Percentiles rank a stretch among this genome's conserved stretches.
Conservation (phyloP, 2,113 vertebrate species). For the Antigone vipio region DNA sequence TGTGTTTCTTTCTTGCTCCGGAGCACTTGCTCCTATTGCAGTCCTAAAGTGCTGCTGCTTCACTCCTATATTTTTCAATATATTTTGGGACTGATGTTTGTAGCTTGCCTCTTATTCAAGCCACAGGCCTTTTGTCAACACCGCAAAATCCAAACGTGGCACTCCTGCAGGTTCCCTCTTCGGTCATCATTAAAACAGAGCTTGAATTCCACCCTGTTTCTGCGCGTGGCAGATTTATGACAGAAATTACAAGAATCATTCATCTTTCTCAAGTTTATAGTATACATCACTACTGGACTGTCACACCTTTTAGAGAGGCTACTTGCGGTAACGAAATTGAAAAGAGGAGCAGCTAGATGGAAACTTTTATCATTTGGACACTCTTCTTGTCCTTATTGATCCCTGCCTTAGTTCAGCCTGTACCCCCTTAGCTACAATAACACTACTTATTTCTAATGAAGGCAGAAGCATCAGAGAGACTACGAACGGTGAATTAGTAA, state of each 20-base stretch:
- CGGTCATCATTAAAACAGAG: background rate
- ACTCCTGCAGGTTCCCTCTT: background rate
- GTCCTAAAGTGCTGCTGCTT: background rate
- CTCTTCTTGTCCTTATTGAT: background rate
- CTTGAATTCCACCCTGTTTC: background rate
- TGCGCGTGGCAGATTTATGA: slow-evolving; percentile 24
- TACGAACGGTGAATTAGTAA: background rate
- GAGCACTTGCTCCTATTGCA: background rate
- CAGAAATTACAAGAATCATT: slow-evolving; percentile 45
- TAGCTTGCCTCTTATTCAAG: background rate
- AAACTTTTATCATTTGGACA: slow-evolving; percentile 13
- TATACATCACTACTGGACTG: background rate
- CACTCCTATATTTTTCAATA: background rate
- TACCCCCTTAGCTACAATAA: background rate
- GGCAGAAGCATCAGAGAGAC: background rate
- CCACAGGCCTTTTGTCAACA: background rate
- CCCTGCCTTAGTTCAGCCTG: background rate
- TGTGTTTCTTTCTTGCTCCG: background rate
- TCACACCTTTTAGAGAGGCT: background rate
- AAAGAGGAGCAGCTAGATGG: background rate
- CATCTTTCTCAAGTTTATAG: slow-evolving; percentile 28
- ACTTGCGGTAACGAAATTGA: slow-evolving; percentile 10
- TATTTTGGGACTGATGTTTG: background rate
- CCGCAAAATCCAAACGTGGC: background rate
- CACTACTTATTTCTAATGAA: background rate